Percentiles rank a stretch among this genome's conserved stretches.
Conservation (phyloP, 2,888 invertebrate species). For the Listrodromus nycthemerus region DNA sequence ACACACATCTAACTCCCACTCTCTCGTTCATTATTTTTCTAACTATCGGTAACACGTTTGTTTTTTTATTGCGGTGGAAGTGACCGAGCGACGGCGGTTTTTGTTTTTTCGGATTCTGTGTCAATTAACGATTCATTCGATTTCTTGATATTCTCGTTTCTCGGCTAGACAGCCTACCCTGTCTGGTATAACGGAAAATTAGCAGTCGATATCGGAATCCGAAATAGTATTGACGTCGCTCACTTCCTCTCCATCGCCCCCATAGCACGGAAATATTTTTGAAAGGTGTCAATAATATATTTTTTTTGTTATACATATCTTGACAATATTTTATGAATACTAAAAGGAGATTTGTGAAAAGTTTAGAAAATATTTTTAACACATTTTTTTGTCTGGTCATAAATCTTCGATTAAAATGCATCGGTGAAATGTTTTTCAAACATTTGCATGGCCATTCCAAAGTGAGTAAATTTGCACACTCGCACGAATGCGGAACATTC, state of each 20-base stretch:
- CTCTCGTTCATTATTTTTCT: not conserved
- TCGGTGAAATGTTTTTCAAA: too few species aligned
- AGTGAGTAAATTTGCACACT: not conserved
- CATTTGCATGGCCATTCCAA: too few species aligned
- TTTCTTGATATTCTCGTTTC: constrained; percentile 2
- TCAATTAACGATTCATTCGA: constrained; percentile 21
- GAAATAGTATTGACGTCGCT: not conserved
- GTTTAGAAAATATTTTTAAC: too few species aligned
- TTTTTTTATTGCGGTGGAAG: not conserved
- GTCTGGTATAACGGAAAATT: not conserved
- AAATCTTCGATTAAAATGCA: too few species aligned
- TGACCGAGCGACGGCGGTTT: not conserved
- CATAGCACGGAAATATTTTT: too few species aligned
- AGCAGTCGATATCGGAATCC: not conserved
- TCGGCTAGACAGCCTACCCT: not conserved
- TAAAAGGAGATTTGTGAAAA: too few species aligned
- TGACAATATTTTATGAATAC: too few species aligned
- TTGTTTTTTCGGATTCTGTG: constrained; percentile 1
- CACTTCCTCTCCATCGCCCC: too few species aligned
- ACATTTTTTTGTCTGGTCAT: too few species aligned
- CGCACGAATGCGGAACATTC: too few species aligned
- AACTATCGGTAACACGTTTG: not conserved
- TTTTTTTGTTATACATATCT: too few species aligned
- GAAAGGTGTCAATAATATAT: too few species aligned
- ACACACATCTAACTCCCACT: not conserved